These are phyloP conservation scores for Piprites chloris DNA, from an alignment of 2,113 vertebrate genomes.

Conservation along the genomic window DNA sequence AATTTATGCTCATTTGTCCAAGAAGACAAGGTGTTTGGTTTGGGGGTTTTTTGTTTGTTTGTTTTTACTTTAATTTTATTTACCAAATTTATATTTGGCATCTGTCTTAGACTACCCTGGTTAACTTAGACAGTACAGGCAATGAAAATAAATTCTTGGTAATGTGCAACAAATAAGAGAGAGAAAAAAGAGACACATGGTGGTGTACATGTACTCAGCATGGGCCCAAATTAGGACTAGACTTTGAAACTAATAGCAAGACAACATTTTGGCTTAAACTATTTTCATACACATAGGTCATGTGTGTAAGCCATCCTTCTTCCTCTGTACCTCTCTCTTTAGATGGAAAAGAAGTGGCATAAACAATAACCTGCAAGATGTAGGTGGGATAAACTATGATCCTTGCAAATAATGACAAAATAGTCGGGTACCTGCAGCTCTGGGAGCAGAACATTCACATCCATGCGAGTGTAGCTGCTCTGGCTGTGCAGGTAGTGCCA, in stretches of 20 bases:
- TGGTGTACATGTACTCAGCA: not conserved
- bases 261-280: not conserved
- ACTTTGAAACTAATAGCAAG: not conserved
- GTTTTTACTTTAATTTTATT: not conserved
- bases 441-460: not conserved
- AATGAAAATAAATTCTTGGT: not conserved
- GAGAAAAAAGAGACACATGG: not conserved
- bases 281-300: accelerated
- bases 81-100: not conserved
- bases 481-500: not conserved
- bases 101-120: not conserved
- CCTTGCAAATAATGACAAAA: not conserved
- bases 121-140: not conserved
- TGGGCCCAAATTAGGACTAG: not conserved
- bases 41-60: not conserved
- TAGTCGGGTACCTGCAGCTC: not conserved
- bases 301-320: accelerated
- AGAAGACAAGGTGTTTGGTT: not conserved
- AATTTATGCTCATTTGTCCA: not conserved
- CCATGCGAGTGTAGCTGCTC: accelerated
- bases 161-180: not conserved
- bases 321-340: accelerated
- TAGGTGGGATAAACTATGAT: not conserved
- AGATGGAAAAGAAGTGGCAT: not conserved
- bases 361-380: not conserved